These are phyloP conservation scores for Mactromeris polynyma DNA, from an alignment of 2,888 invertebrate genomes.

Conservation along the genomic window DNA sequence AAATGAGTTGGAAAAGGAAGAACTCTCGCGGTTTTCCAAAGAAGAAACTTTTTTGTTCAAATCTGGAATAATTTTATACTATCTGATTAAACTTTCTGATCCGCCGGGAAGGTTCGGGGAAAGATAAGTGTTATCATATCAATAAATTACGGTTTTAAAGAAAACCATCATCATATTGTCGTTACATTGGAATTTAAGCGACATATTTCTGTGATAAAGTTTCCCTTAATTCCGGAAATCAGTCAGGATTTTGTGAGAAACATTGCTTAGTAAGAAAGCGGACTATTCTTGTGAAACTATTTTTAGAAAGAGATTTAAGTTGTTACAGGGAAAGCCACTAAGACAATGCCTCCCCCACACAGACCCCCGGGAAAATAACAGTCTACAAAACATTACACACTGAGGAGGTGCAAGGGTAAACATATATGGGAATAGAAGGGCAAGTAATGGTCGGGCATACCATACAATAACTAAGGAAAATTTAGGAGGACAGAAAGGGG, in stretches of 20 bases:
- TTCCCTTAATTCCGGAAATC: not conserved
- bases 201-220: not conserved
- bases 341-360: too few relatives aligned
- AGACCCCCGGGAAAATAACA: too few relatives aligned
- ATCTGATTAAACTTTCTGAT: constrained; percentile 43
- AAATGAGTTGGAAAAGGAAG: constrained; percentile 19
- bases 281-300: too few relatives aligned
- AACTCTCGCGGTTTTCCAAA: not conserved
- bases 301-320: too few relatives aligned
- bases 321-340: too few relatives aligned
- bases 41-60: constrained; percentile 44
- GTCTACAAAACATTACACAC: too few relatives aligned
- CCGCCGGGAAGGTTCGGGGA: constrained; percentile 14
- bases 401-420: too few relatives aligned
- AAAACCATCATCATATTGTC: constrained; percentile 39
- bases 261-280: not conserved
- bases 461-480: too few relatives aligned
- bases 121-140: constrained; percentile 40
- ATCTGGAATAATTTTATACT: constrained; percentile 45
- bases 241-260: not conserved
- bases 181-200: constrained; percentile 21
- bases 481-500: too few relatives aligned
- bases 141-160: constrained; percentile 38
- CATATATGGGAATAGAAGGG: too few relatives aligned
- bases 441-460: too few relatives aligned